Percentiles rank a stretch among this genome's conserved stretches.
Conservation (phyloP, 2,797 vertebrate genomes). For the Tragelaphus eurycerus region DNA sequence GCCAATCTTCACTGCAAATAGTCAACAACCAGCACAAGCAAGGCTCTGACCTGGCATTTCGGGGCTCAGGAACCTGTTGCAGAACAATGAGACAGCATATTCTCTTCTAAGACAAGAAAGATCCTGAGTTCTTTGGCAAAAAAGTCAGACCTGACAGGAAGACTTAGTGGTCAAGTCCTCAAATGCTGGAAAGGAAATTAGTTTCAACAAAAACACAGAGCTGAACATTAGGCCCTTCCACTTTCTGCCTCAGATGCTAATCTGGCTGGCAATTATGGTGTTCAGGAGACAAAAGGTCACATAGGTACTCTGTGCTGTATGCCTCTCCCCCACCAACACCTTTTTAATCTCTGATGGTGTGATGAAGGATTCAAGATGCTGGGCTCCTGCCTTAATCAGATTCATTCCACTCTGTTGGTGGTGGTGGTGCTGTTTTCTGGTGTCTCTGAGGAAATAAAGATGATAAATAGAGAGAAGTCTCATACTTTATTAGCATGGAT, state of each 20-base stretch:
- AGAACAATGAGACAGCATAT: neutral
- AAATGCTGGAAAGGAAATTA: slow-evolving; percentile 71
- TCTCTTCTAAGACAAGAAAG: slow-evolving; percentile 38
- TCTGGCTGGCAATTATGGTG: neutral
- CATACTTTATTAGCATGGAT: slow-evolving; percentile 65
- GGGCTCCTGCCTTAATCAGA: neutral
- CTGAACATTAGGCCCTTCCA: slow-evolving; percentile 31
- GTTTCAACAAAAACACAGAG: slow-evolving; percentile 60
- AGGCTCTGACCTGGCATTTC: neutral
- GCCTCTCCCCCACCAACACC: neutral
- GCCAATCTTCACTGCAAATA: neutral
- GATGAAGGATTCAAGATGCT: neutral
- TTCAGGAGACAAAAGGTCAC: slow-evolving; percentile 19
- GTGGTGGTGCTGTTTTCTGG: neutral
- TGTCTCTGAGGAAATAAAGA: slow-evolving; percentile 64
- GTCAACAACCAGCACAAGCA: neutral
- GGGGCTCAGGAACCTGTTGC: neutral
- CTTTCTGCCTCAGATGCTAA: slow-evolving; percentile 26
- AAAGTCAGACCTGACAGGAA: slow-evolving; percentile 10
- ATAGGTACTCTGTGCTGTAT: neutral
- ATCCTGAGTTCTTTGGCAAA: slow-evolving; percentile 36
- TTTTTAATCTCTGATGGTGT: neutral
- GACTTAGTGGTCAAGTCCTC: neutral
- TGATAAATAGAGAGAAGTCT: slow-evolving; percentile 62
- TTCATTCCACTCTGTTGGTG: slow-evolving; percentile 55